Evolutionary conservation across 2,113 vertebrate genomes (phyloP), one percentile per base, ranked within the genome.

Genomic region (Phrynocephalus versicolor): DNA sequence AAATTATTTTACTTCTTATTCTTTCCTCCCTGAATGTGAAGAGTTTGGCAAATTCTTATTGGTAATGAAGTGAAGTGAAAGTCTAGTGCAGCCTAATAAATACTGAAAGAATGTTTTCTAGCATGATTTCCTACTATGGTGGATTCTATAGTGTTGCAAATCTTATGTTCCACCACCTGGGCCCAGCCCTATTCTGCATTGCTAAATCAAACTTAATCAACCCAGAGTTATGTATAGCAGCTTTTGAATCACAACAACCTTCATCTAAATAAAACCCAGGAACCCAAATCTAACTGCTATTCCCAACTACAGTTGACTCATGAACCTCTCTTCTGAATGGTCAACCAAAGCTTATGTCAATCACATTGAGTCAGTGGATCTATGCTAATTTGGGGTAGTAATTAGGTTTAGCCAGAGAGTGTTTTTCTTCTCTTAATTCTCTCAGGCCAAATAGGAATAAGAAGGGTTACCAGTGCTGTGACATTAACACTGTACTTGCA

Each of bases 391-490:
- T 51, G 45, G 45, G 10, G 5, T 51, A 51, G 45, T 10, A 51
- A 51, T 51, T 51, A 5, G 5, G 45, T 51, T 51, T 6, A 10
- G 45, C 45, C 45, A 51, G 45, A 25, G 25, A 83, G 14, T 60
- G 60, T 64, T 41, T 60, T 65, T 16, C 69, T 62, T 55, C 16
- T 39, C 15, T 35, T 45, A 73, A 79, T 71, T 79, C 39, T 30
- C 41, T 74, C 33, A 33, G 30, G 39, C 33, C 78, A 45, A 57
- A 78, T 37, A 21, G 73, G 60, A 62, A 88, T 39, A 15, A 60
- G 58, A 89, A 79, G 18, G 85, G 41, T 89, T 45, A 21, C 37
- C 89, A 37, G 81, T 89, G 73, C 0, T 75, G 0, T 85, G 79
- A 27, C 64, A 62, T 78, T 71, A 51, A 71, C 78, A 62, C 21